Conservation (phyloP, 2,888 invertebrate genomes). For the Drosophila cyrtoloma region DNA sequence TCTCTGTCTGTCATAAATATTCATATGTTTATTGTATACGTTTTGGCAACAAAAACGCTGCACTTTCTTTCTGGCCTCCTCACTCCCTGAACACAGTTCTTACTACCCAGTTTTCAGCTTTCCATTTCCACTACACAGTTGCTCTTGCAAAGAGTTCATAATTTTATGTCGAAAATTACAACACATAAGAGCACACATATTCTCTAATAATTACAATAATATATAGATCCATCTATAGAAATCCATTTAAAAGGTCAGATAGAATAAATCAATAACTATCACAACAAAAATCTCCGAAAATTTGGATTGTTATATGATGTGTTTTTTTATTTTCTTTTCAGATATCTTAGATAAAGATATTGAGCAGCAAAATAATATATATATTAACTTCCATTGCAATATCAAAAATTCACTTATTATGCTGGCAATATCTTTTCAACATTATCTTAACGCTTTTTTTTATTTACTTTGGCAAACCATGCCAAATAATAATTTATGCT, state of each 20-base stretch:
- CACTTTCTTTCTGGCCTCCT: slow-evolving; percentile 27
- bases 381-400: background rate
- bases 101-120: background rate
- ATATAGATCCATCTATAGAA: background rate
- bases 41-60: slow-evolving; percentile 31
- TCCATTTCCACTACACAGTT: slow-evolving; percentile 1
- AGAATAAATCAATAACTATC: background rate
- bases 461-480: too few relatives aligned
- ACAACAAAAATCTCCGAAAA: background rate
- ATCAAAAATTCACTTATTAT: background rate
- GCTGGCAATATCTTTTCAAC: background rate
- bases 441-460: background rate
- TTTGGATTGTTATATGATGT: background rate
- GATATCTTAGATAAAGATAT: background rate
- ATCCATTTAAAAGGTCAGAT: background rate
- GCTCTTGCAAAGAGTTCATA: background rate
- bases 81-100: background rate
- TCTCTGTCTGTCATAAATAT: slow-evolving; percentile 65
- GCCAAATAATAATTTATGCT: background rate
- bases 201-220: background rate
- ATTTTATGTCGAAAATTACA: background rate
- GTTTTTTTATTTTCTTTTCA: background rate
- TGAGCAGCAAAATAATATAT: background rate
- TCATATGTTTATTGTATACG: slow-evolving; percentile 73
- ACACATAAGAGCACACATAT: background rate